Percentiles rank a stretch among this genome's conserved stretches.
phyloP scores from a whole-genome alignment of 2,888 invertebrate species.

The Orgyia antiqua region DNA sequence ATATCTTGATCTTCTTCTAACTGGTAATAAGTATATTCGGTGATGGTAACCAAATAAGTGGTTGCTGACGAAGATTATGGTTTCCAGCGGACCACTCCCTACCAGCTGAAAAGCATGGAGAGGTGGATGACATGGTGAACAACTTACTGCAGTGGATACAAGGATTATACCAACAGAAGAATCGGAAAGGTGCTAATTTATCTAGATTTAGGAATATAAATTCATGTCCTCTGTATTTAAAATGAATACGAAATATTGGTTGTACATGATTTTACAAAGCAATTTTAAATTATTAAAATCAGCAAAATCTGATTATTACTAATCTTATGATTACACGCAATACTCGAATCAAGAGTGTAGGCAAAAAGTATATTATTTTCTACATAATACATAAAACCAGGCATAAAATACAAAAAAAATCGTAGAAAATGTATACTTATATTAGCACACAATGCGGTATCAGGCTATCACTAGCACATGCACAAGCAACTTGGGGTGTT shows the following conservation, averaged over 20 bases:
- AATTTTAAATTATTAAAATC: too few relatives aligned
- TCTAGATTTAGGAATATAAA: constrained; percentile 8
- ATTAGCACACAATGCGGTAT: constrained; percentile 11
- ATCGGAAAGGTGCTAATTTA: constrained; percentile 66
- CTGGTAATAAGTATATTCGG: constrained; percentile 8
- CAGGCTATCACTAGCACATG: constrained; percentile 22
- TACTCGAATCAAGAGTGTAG: too few relatives aligned
- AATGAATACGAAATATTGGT: too few relatives aligned
- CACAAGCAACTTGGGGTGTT: constrained; percentile 20
- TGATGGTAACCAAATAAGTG: constrained; percentile 32
- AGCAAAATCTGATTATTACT: too few relatives aligned
- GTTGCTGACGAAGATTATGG: constrained; percentile 45
- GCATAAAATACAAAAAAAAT: too few relatives aligned
- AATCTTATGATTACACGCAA: too few relatives aligned
- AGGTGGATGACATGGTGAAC: constrained; percentile 85
- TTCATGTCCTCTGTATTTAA: too few relatives aligned
- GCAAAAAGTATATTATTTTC: too few relatives aligned
- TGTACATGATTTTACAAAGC: too few relatives aligned
- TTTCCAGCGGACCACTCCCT: constrained; percentile 58
- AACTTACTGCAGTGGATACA: constrained; percentile 87
- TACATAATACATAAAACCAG: too few relatives aligned
- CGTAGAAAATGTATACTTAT: too few relatives aligned
- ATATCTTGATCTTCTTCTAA: neutral
- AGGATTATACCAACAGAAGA: constrained; percentile 81
- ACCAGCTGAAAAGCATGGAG: constrained; percentile 66